Percentiles rank a stretch among this genome's conserved stretches.
Conservation (phyloP, 2,113 vertebrate genomes). For the Pluvialis apricaria region DNA sequence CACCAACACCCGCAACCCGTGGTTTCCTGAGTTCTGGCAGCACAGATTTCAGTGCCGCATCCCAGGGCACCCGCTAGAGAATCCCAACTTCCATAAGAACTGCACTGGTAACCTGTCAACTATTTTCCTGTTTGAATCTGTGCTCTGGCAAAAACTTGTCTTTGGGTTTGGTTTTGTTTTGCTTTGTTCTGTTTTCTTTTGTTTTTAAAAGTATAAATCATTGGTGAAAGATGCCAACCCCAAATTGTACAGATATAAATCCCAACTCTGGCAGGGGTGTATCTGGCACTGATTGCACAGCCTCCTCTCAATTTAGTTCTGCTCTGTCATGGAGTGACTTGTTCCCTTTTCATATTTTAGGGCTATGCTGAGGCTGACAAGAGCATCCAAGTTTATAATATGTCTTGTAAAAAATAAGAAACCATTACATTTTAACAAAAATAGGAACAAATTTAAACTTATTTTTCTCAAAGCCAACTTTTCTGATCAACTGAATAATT, state of each 20-base stretch:
- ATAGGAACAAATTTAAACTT: background rate
- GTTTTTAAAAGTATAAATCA: background rate
- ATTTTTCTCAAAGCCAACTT: background rate
- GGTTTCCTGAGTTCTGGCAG: slow-evolving; percentile 99
- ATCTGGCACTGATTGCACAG: background rate
- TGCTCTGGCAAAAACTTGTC: background rate
- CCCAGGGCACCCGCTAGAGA: slow-evolving; percentile 86
- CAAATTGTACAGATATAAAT: background rate
- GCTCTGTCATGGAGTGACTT: background rate
- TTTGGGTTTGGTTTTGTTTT: background rate
- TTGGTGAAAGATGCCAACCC: background rate
- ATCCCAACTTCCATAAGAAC: slow-evolving; percentile 89
- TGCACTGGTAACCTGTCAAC: slow-evolving; percentile 84
- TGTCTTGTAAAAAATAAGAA: background rate
- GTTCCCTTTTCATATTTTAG: background rate
- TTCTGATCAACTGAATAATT: background rate
- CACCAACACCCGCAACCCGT: slow-evolving; percentile 92
- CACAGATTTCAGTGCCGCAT: slow-evolving; percentile 96
- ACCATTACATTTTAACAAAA: background rate
- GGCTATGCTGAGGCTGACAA: background rate
- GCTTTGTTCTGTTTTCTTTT: background rate
- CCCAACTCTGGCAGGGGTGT: fast-evolving
- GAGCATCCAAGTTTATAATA: background rate
- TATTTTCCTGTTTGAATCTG: background rate
- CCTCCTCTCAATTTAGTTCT: background rate